Percentiles rank a stretch among this genome's conserved stretches.
Conservation (phyloP, 2,888 invertebrate genomes). For the Leistus spinibarbis region DNA sequence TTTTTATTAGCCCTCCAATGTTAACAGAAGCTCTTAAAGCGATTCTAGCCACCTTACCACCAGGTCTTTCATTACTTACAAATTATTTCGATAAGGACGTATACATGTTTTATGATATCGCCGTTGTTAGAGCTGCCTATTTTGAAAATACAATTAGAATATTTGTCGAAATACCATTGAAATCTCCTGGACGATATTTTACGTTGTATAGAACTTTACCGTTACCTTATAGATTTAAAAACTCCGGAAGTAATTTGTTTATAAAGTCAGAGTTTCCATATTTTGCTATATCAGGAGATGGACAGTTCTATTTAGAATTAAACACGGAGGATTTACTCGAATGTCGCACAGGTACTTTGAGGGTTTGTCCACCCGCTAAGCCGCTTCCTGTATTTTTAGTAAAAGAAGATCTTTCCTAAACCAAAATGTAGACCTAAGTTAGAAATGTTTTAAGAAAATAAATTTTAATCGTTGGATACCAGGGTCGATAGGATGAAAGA, state of each 20-base stretch:
- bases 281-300: background rate
- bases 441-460: no score
- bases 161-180: background rate
- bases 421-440: no score
- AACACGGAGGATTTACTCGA: background rate
- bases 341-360: background rate
- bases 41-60: background rate
- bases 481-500: no score
- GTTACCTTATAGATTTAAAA: background rate
- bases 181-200: slow-evolving; percentile 4
- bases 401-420: no score
- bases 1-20: slow-evolving; percentile 9
- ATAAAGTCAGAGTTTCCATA: background rate
- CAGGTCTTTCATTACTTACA: background rate
- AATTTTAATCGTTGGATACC: no score
- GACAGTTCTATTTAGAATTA: background rate
- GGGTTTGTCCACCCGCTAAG: background rate
- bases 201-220: background rate
- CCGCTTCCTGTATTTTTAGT: no score
- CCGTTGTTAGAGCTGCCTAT: background rate
- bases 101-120: background rate
- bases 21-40: background rate
- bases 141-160: background rate
- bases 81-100: background rate
- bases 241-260: background rate